phyloP scores from a whole-genome alignment of 37 sponge, comb jelly and placozoan species.

The Mnemiopsis leidyi region DNA sequence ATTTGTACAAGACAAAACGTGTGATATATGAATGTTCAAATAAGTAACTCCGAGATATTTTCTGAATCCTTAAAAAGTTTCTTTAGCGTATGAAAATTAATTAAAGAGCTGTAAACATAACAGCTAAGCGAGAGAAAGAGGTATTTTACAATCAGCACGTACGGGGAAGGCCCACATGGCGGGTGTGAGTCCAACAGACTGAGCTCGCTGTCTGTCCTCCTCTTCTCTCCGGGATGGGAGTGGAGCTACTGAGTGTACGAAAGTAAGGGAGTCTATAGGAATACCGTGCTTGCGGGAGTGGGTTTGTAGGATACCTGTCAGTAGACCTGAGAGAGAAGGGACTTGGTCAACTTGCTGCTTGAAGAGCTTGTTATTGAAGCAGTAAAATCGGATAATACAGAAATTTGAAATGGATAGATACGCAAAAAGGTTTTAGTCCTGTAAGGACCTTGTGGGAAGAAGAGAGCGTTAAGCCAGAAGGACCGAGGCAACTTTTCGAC shows the following conservation, averaged over 20 bases:
- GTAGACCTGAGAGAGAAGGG: too few relatives aligned
- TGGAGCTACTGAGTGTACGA: constrained; percentile 72
- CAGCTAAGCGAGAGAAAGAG: background rate
- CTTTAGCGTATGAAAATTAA: background rate
- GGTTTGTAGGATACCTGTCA: constrained; percentile 96
- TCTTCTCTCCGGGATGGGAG: constrained; percentile 79
- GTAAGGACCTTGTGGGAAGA: constrained; percentile 99
- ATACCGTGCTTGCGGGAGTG: constrained; percentile 93
- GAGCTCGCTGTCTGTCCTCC: constrained; percentile 16
- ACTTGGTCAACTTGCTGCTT: too few relatives aligned
- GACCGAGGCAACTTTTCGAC: constrained; percentile 73
- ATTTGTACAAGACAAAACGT: too few relatives aligned
- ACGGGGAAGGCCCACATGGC: constrained; percentile 59
- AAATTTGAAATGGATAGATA: too few relatives aligned
- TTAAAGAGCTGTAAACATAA: background rate
- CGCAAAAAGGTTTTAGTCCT: too few relatives aligned
- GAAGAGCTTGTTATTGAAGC: too few relatives aligned
- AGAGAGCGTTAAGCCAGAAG: constrained; percentile 97
- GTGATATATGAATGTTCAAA: too few relatives aligned
- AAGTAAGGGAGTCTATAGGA: constrained; percentile 92
- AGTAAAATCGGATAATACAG: too few relatives aligned
- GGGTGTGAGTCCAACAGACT: constrained; percentile 26
- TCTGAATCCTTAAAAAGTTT: too few relatives aligned
- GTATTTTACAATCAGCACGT: background rate
- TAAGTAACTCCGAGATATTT: too few relatives aligned